Evolutionary conservation across 2,888 invertebrate genomes (phyloP), one percentile per base, ranked within the genome.

Genomic region (Hydriomena furcata): DNA sequence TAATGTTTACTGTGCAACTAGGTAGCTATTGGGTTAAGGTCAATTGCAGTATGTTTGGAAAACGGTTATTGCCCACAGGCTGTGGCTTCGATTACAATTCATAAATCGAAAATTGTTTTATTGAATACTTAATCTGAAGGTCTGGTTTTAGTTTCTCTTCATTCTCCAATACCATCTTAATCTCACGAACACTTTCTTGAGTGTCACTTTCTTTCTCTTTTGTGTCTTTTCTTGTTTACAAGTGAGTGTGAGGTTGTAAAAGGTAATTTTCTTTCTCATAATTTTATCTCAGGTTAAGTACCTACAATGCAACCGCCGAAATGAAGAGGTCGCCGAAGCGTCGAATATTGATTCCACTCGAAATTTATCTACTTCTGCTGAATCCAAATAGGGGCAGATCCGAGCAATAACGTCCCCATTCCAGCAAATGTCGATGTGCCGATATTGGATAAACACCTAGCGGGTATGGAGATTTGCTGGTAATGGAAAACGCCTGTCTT

Each of bases 401-500:
- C 32, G 21, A 20, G 27, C 42, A 34, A 44, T 23, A 28, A 27
- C 30, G 13, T 37, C 28, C 41, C 46, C 21, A 46, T 46, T 52
- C 23, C 27, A 11, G 8, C 17, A 10, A 42, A 46, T 37, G 42
- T 42, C 32, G 32, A 17, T 47, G 43, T 43, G 28, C 38, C 28
- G 28, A 47, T 41, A 41, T 46, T 47, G 38, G 34, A 52, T 38
- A 43, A 47, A 35, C 30, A 52, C 30, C 42, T 40, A 20, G 30
- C 28, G 35, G 44, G 24, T 42, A 47, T 23, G 34, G 32, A 52
- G 47, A 30, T 52, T 30, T 47, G 24, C 31, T 21, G 21, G 40
- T 45, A 47, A 52, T 52, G 47, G 52, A 38, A 48, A 40, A 47
- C 34, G 47, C 52, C 52, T 52, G 47, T 52, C 34, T 38, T 34